phyloP scores from a whole-genome alignment of 2,888 invertebrate species.

The Monopis laevigella region DNA sequence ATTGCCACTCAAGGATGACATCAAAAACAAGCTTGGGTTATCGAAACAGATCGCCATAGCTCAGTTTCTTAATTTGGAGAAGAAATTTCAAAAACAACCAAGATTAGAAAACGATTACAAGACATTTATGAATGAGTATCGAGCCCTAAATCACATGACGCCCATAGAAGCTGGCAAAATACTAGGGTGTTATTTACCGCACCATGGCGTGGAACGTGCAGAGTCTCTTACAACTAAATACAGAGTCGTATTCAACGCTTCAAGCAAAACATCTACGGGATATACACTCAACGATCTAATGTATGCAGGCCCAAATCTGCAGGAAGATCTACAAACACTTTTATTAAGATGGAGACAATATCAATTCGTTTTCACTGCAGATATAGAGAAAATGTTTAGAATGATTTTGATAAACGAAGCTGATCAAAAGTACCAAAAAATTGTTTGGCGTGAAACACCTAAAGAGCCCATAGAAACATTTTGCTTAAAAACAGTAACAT shows the following conservation, averaged over 20 bases:
- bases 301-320: slow-evolving; percentile 14
- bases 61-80: slow-evolving; percentile 13
- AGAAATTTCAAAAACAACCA: slow-evolving; percentile 1
- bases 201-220: neutral
- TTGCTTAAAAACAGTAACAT: no score
- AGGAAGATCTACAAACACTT: no score
- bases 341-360: no score
- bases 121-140: neutral
- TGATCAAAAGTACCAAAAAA: no score
- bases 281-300: slow-evolving; percentile 13
- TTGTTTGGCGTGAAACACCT: no score
- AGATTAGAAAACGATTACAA: neutral
- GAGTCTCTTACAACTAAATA: slow-evolving; percentile 4
- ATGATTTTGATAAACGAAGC: no score
- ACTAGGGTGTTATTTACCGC: slow-evolving; percentile 3
- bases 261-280: slow-evolving; percentile 5
- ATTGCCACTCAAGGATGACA: slow-evolving; percentile 9
- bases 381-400: no score
- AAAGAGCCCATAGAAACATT: no score
- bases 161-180: no score
- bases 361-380: no score
- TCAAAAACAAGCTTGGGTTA: slow-evolving; percentile 1
- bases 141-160: no score
- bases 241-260: slow-evolving; percentile 13
- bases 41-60: slow-evolving; percentile 13